These are phyloP conservation scores for Corbicula japonica DNA, from an alignment of 2,888 invertebrate genomes.

Conservation along the genomic window DNA sequence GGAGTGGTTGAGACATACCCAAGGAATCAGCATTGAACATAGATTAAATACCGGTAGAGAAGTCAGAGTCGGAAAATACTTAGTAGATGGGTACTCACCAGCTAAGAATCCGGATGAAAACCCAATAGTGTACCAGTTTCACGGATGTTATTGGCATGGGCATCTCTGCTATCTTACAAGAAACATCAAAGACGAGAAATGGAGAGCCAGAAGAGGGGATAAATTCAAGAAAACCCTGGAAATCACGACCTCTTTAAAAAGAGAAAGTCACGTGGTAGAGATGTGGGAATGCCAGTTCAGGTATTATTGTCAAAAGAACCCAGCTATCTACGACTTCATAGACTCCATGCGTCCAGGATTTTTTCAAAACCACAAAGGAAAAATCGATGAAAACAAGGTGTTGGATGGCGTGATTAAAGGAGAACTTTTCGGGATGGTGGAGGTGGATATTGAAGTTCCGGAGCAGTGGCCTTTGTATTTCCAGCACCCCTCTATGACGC, in stretches of 20 bases:
- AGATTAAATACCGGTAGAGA: constrained; percentile 33
- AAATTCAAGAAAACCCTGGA: no score
- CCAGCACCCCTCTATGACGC: constrained; percentile 25
- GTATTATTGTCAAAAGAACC: constrained; percentile 37
- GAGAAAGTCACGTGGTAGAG: constrained; percentile 30
- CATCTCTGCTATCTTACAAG: constrained; percentile 39
- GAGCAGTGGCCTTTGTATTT: constrained; percentile 31
- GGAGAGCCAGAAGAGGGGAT: no score
- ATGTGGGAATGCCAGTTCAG: constrained; percentile 55
- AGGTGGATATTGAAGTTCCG: no score
- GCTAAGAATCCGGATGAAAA: not conserved
- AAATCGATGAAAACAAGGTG: constrained; percentile 29
- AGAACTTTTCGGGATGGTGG: constrained; percentile 48
- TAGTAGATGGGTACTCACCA: constrained; percentile 43
- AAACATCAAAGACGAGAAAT: constrained; percentile 37
- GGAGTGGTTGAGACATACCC: no score
- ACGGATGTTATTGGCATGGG: constrained; percentile 57
- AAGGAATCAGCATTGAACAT: constrained; percentile 24
- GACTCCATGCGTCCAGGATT: no score
- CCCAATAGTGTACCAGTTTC: constrained; percentile 43
- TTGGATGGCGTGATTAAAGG: constrained; percentile 45
- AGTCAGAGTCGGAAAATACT: constrained; percentile 37
- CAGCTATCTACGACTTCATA: constrained; percentile 45
- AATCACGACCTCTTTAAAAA: constrained; percentile 31
- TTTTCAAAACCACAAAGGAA: no score